Conservation (phyloP, 2,113 vertebrate species). For the Hypanus sabinus region DNA sequence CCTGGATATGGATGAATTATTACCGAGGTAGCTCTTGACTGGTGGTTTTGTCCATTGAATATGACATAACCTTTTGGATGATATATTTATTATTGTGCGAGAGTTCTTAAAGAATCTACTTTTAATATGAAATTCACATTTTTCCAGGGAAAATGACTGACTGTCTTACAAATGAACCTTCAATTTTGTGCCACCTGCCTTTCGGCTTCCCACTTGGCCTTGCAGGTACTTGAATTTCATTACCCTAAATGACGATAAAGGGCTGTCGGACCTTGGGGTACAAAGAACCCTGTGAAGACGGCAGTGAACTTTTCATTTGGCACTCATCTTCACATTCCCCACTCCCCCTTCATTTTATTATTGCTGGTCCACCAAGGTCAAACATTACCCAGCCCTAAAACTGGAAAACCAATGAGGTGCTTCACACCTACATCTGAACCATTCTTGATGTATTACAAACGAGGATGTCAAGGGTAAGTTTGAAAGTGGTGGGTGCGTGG, state of each 20-base stretch:
- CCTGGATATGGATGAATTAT: background rate
- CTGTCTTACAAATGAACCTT: background rate
- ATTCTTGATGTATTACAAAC: background rate
- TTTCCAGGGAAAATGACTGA: slow-evolving; percentile 12
- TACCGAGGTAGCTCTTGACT: background rate
- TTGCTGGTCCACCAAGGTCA: background rate
- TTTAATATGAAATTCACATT: slow-evolving; percentile 8
- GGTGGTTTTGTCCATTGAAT: background rate
- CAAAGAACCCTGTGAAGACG: background rate
- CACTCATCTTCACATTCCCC: background rate
- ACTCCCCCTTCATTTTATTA: background rate
- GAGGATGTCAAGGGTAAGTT: background rate
- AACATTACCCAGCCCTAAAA: background rate
- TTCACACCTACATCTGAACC: background rate
- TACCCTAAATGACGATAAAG: background rate
- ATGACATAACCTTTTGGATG: background rate
- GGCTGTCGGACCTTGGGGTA: background rate
- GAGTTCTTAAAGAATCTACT: background rate
- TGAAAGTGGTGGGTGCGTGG: too few species aligned
- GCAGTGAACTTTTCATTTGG: background rate
- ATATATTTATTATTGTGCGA: background rate
- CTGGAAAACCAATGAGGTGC: background rate
- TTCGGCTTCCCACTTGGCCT: background rate
- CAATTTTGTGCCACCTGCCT: slow-evolving; percentile 2
- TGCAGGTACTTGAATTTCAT: slow-evolving; percentile 1